These are phyloP conservation scores for Drosophila fulvimacula DNA, from an alignment of 2,888 invertebrate genomes.

Conservation along the genomic window DNA sequence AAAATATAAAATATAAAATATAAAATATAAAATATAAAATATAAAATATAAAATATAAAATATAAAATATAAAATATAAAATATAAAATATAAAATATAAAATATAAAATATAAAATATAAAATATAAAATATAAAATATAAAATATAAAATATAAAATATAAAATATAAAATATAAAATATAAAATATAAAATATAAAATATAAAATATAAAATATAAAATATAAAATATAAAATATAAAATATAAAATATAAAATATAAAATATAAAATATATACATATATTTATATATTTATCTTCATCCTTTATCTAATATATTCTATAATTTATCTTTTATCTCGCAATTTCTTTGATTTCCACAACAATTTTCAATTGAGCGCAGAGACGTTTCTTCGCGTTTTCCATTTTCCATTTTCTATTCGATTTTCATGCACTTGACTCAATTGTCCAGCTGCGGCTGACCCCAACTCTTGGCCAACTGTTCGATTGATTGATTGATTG, in stretches of 20 bases:
- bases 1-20: no score
- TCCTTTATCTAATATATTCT: not conserved
- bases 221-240: not conserved
- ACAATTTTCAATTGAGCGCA: not conserved
- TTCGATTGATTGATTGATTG: constrained; percentile 26
- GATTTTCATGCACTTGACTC: constrained; percentile 3
- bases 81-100: not conserved
- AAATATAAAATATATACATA: not conserved
- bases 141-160: no score
- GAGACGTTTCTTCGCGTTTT: not conserved
- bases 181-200: not conserved
- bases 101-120: no score
- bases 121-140: not conserved
- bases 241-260: not conserved
- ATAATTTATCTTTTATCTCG: not conserved
- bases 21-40: no score
- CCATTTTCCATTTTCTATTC: not conserved
- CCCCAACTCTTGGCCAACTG: not conserved
- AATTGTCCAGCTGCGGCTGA: constrained; percentile 8
- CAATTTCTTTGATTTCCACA: no score
- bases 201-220: not conserved
- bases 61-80: not conserved
- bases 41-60: not conserved
- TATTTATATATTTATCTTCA: not conserved
- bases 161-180: no score